Percentiles rank a stretch among this genome's conserved stretches.
phyloP scores from a whole-genome alignment of 2,113 vertebrate genomes.

The Pogona vitticeps region DNA sequence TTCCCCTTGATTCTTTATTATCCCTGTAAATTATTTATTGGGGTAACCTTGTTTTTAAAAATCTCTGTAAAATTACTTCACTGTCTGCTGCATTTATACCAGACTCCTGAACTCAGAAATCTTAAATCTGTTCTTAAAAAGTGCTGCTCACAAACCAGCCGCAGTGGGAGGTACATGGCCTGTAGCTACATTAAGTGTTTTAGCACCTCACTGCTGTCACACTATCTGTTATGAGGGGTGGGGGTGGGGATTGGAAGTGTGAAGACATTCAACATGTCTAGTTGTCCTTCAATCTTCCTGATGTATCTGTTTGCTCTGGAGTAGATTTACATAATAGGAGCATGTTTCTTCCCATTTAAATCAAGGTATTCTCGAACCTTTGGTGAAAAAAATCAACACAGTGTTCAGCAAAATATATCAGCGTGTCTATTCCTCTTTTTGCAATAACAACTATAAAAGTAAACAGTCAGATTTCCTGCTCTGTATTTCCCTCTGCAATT shows the following conservation, averaged over 20 bases:
- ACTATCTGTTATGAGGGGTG: background rate
- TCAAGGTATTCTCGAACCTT: slow-evolving; percentile 7
- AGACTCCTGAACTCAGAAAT: slow-evolving; percentile 33
- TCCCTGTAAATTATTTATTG: slow-evolving; percentile 56
- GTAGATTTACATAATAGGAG: background rate
- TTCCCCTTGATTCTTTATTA: slow-evolving; percentile 42
- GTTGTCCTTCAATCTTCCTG: slow-evolving; percentile 39
- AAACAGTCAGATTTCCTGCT: background rate
- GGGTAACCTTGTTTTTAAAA: slow-evolving; percentile 26
- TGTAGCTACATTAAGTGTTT: slow-evolving; percentile 24
- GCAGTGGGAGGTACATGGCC: background rate
- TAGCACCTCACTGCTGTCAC: background rate
- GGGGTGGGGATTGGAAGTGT: slow-evolving; percentile 24
- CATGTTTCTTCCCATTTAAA: background rate
- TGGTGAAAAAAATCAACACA: background rate
- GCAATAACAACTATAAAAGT: background rate
- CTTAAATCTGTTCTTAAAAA: slow-evolving; percentile 31
- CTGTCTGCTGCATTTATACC: slow-evolving; percentile 40
- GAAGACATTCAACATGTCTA: background rate
- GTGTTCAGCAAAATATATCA: background rate
- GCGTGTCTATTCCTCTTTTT: background rate
- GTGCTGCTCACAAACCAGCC: slow-evolving; percentile 27
- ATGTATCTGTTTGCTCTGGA: background rate
- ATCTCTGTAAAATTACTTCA: slow-evolving; percentile 5
- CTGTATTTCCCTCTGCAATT: background rate